Conservation (phyloP, 1,140 invertebrate genomes). For the Amyelois transitella region DNA sequence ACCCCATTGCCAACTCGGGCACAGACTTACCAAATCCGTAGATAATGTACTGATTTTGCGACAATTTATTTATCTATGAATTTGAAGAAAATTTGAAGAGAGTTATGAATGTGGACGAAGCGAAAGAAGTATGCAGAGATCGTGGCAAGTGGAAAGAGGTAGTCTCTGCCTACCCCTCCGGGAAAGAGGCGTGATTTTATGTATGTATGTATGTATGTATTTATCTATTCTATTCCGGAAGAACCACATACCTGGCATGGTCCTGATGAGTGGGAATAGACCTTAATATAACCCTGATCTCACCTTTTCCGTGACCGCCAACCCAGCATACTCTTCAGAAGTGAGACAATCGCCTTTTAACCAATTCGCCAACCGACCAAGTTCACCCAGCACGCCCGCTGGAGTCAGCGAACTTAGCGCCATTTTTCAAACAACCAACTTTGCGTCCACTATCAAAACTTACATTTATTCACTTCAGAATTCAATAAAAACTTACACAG, state of each 20-base stretch:
- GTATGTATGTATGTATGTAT: no score
- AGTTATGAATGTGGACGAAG: no score
- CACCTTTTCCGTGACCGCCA: slow-evolving; percentile 67
- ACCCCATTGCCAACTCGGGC: not conserved
- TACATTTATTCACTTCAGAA: not conserved
- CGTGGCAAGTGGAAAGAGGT: no score
- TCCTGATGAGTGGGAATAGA: not conserved
- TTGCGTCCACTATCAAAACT: not conserved
- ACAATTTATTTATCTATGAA: no score
- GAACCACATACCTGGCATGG: not conserved
- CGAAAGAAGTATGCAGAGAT: no score
- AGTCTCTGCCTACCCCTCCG: no score
- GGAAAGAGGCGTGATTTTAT: no score
- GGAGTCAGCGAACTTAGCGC: slow-evolving; percentile 56
- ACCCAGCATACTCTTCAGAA: slow-evolving; percentile 51
- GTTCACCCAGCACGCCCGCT: slow-evolving; percentile 58
- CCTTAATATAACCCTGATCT: slow-evolving; percentile 6
- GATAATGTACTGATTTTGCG: not conserved
- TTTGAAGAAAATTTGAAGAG: no score
- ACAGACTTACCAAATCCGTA: not conserved
- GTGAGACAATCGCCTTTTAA: slow-evolving; percentile 59
- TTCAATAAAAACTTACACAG: not conserved
- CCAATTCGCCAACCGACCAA: slow-evolving; percentile 60
- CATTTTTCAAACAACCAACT: slow-evolving; percentile 23
- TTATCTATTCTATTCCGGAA: no score